Percentiles rank a stretch among this genome's conserved stretches.
Evolutionary conservation across 2,113 vertebrate genomes (phyloP).

Genomic region (Ptyas mucosa): DNA sequence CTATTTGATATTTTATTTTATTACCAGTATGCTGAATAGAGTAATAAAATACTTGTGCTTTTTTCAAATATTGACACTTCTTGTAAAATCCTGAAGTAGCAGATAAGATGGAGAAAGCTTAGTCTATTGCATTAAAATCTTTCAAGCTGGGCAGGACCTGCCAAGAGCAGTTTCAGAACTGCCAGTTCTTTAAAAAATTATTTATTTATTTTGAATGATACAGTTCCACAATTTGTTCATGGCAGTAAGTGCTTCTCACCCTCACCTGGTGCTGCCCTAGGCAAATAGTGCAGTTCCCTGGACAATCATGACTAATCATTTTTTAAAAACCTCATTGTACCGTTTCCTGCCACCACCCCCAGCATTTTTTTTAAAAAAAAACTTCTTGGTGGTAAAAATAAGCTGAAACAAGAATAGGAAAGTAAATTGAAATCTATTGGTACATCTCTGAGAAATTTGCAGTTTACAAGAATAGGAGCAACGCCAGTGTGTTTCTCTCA

Average conservation of each 20-base stretch:
- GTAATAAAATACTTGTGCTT: not conserved
- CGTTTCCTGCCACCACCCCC: not conserved
- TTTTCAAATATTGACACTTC: constrained; percentile 39
- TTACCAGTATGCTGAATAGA: not conserved
- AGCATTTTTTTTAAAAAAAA: not conserved
- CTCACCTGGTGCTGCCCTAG: constrained; percentile 33
- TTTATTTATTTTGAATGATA: constrained; percentile 59
- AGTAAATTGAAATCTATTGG: not conserved
- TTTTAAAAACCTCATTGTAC: not conserved
- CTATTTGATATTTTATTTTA: not conserved
- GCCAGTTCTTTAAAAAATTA: constrained; percentile 65
- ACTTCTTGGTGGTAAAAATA: not conserved
- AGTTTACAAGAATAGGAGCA: not conserved
- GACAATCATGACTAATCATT: not conserved
- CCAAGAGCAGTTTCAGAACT: constrained; percentile 60
- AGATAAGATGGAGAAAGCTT: constrained; percentile 34
- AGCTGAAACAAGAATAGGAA: not conserved
- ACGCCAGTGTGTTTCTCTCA: not conserved
- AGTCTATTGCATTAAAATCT: constrained; percentile 24
- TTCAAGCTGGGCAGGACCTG: constrained; percentile 38
- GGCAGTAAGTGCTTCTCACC: constrained; percentile 24
- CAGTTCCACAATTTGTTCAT: constrained; percentile 56
- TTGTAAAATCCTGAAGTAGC: constrained; percentile 39
- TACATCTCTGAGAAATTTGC: not conserved
- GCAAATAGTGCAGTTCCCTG: not conserved